Percentiles rank a stretch among this genome's conserved stretches.
Evolutionary conservation across 2,888 invertebrate genomes (phyloP).

Genomic region (Anthophora plumipes): DNA sequence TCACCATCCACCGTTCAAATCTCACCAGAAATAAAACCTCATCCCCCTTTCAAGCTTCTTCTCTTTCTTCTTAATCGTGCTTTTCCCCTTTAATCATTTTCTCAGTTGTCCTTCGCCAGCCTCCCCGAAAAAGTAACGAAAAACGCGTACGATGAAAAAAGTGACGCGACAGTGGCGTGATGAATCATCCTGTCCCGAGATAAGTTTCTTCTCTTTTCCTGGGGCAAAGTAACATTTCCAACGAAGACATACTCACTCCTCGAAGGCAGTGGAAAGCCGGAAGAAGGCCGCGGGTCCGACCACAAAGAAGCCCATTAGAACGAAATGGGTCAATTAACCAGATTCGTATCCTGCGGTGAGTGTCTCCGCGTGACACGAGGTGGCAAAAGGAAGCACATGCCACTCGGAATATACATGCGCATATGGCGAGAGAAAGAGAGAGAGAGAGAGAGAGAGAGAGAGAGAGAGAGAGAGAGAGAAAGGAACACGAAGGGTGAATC

Average conservation of each 20-base stretch:
- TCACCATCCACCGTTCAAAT: background rate
- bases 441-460: constrained; percentile 21
- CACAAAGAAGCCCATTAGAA: constrained; percentile 51
- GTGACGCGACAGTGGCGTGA: constrained; percentile 22
- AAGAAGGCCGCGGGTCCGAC: background rate
- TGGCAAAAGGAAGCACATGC: constrained; percentile 12
- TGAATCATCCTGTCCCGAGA: constrained; percentile 26
- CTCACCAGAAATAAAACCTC: background rate
- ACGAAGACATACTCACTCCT: too few species aligned
- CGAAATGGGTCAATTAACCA: constrained; percentile 63
- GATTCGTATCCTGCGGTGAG: constrained; percentile 55
- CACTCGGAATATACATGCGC: constrained; percentile 14
- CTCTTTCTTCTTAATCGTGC: constrained; percentile 5
- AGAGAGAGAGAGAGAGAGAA: constrained; percentile 23
- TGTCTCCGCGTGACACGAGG: constrained; percentile 54
- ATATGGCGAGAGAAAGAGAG: constrained; percentile 33
- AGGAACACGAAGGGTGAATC: constrained; percentile 37
- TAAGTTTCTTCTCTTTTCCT: too few species aligned
- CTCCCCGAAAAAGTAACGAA: background rate
- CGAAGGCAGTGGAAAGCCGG: background rate
- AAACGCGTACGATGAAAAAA: constrained; percentile 9
- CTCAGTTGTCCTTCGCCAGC: background rate
- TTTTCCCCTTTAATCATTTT: constrained; percentile 28
- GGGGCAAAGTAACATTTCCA: too few species aligned
- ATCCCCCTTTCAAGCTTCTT: background rate